Conservation (phyloP, 2,888 invertebrate genomes). For the Yponomeuta evonymella region DNA sequence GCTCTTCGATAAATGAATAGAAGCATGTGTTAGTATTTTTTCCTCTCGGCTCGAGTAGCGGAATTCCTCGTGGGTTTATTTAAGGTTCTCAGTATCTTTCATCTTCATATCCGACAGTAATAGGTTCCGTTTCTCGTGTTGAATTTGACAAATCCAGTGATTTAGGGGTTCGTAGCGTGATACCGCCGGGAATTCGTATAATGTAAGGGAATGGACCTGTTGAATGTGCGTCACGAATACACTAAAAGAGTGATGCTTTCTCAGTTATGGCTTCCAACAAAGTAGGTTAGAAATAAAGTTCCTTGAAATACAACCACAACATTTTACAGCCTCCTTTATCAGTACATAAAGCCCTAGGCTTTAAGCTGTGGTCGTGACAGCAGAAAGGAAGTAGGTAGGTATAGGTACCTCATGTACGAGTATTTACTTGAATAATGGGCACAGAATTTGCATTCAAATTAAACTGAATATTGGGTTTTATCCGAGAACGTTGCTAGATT, state of each 20-base stretch:
- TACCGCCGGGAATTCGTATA: slow-evolving; percentile 23
- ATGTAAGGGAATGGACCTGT: slow-evolving; percentile 26
- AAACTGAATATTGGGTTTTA: no score
- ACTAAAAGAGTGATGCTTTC: slow-evolving; percentile 15
- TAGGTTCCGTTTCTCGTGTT: slow-evolving; percentile 25
- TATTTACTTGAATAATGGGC: no score
- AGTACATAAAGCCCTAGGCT: neutral
- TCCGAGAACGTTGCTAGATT: no score
- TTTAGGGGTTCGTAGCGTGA: slow-evolving; percentile 26
- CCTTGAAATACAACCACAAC: neutral
- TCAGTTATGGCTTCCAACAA: slow-evolving; percentile 9
- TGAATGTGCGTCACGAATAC: slow-evolving; percentile 24
- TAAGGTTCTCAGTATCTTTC: slow-evolving; percentile 24
- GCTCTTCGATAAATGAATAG: slow-evolving; percentile 68
- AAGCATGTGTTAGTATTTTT: slow-evolving; percentile 57
- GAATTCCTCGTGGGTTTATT: slow-evolving; percentile 29
- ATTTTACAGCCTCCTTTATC: neutral
- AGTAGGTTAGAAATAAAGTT: slow-evolving; percentile 9
- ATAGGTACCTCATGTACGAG: no score
- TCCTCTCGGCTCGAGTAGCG: slow-evolving; percentile 29
- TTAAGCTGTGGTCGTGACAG: neutral
- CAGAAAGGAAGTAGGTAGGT: neutral
- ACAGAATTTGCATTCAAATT: no score
- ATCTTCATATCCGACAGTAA: slow-evolving; percentile 31
- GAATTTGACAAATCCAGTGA: slow-evolving; percentile 28